Conservation (phyloP, 30 jellyfish, hydroid and myxozoan genomes). For the Aurelia aurita complex sp. Pacific region DNA sequence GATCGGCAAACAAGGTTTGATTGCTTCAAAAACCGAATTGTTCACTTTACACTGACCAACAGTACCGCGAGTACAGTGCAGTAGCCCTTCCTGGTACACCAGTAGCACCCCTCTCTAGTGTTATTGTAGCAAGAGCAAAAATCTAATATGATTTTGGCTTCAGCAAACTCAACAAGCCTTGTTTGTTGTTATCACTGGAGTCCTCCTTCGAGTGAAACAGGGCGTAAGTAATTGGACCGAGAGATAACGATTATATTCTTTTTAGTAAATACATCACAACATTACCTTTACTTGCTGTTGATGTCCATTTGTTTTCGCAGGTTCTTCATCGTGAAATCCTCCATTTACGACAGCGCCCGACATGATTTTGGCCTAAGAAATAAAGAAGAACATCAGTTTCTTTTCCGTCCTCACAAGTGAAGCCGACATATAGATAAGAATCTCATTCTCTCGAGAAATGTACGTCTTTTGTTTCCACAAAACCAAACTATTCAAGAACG, state of each 20-base stretch:
- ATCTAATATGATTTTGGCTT: too few relatives aligned
- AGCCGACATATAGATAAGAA: neutral
- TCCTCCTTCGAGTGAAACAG: too few relatives aligned
- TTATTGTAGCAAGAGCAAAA: too few relatives aligned
- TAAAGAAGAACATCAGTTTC: neutral
- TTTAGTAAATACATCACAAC: neutral
- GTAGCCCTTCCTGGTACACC: too few relatives aligned
- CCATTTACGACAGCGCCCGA: slow-evolving; percentile 51
- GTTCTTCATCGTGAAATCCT: slow-evolving; percentile 26
- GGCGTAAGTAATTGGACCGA: too few relatives aligned
- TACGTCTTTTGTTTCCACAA: slow-evolving; percentile 2
- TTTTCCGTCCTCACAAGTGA: neutral
- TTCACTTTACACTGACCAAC: too few relatives aligned
- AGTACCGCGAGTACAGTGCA: too few relatives aligned
- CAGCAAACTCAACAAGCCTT: too few relatives aligned
- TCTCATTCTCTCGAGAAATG: neutral
- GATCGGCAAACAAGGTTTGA: too few relatives aligned
- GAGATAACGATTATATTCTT: neutral
- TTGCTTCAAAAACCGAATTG: too few relatives aligned
- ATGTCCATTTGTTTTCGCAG: slow-evolving; percentile 8
- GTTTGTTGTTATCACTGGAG: too few relatives aligned
- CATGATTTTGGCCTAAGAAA: slow-evolving; percentile 31
- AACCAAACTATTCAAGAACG: slow-evolving; percentile 1
- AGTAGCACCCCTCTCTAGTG: too few relatives aligned
- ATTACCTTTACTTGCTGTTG: neutral